Base-by-base conservation (phyloP, 2,888 invertebrate genomes). In the Calliphora vomitoria region DNA sequence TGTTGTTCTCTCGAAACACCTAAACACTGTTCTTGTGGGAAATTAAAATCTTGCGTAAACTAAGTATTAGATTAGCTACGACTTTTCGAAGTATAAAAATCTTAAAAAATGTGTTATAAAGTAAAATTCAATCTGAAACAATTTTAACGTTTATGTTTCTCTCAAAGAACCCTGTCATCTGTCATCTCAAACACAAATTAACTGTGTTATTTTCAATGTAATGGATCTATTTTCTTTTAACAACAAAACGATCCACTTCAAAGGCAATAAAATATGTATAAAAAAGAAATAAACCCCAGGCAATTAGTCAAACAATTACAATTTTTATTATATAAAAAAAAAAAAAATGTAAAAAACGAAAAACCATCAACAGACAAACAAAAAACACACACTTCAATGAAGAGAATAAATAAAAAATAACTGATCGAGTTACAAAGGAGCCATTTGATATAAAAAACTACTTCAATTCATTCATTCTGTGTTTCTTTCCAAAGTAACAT, bases 291-390 rank as follows among this genome's bases (percentile, higher is more conserved):
- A 72, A 58, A 53, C 38, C 58, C 66, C 85, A 53, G 62, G 85
- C 80, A 75, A 80, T 85, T 69, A 80, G 53, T 68, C 47, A 38
- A 74, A 53, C 72, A 68, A 79, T 60, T 71, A 78, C 31, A 60
- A 68, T 35, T 66, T 55, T 58, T 89, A 50, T 55, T 66, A 6
- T 0, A 53, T 25, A 58, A 25, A 18, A 31, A 25, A 66, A 66
- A 47, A 15, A 50, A 64, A 20, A 10, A 10, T 8, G 44, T 31
- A 44, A 68, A 44, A 60, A 53, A 55, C 8, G 20, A 66, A 76
- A 15, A 64, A 15, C 10, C 50, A 35, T 38, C 6, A 50, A 50
- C 50, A 50, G n/a, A 89, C 90, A 89, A 13, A 64, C 41, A 78
- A 71, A 75, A 64, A 11, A 44, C 44, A 44, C 44, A 64, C 8